Percentiles rank a stretch among this genome's conserved stretches.
Evolutionary conservation across 92 coral and sea anemone species (phyloP).

Genomic region (Anthopleura xanthogrammica): DNA sequence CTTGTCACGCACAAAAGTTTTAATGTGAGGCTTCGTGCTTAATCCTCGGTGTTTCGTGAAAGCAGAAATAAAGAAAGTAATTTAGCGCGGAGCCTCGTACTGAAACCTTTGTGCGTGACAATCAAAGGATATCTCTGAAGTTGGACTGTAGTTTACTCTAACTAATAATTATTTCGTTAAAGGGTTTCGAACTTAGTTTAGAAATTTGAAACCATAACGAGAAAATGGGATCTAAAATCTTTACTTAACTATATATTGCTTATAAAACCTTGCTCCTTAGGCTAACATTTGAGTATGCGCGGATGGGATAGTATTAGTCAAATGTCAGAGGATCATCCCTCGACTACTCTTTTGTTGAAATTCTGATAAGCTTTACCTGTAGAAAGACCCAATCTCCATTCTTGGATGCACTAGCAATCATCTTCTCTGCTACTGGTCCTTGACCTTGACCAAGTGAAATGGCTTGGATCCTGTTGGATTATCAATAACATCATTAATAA

Average conservation of each 20-base stretch:
- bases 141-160: no score
- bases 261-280: no score
- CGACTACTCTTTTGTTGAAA: neutral
- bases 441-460: conserved; percentile 99
- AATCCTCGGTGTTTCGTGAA: no score
- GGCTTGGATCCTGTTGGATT: conserved; percentile 76
- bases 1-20: no score
- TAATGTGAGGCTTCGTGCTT: no score
- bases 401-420: conserved; percentile 89
- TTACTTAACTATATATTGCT: no score
- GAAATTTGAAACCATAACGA: neutral
- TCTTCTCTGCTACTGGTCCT: conserved; percentile 98
- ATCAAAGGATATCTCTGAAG: no score
- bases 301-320: no score
- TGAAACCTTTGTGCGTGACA: no score
- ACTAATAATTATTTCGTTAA: neutral
- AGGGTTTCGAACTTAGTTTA: neutral
- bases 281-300: no score
- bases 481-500: neutral
- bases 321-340: neutral
- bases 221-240: neutral
- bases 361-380: conserved; percentile 55
- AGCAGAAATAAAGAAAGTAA: no score
- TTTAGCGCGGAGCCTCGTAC: no score
- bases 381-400: conserved; percentile 98